Percentiles rank a stretch among this genome's conserved stretches.
Conservation (phyloP, 1,140 invertebrate species). For the Neodiprion virginianus region DNA sequence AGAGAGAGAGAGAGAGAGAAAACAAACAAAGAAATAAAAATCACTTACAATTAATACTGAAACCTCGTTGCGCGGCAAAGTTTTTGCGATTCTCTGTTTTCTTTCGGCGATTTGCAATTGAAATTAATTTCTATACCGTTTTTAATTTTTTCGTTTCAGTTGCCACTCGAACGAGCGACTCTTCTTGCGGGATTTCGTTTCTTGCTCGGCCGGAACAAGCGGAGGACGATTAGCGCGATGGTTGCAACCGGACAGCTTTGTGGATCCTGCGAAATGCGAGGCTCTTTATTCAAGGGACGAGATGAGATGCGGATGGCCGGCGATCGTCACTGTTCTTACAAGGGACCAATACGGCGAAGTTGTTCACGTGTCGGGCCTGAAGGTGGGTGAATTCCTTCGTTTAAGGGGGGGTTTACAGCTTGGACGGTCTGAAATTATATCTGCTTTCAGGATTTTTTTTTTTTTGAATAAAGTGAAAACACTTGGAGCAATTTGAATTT, state of each 20-base stretch:
- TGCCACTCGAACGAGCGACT: constrained; percentile 89
- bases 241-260: constrained; percentile 91
- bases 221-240: constrained; percentile 92
- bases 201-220: constrained; percentile 83
- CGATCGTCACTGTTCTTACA: constrained; percentile 82
- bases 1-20: too few relatives aligned
- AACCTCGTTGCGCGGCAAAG: too few relatives aligned
- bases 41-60: too few relatives aligned
- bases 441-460: too few relatives aligned
- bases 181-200: constrained; percentile 93
- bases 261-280: constrained; percentile 88
- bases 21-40: too few relatives aligned
- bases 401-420: background rate
- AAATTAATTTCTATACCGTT: too few relatives aligned
- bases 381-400: constrained; percentile 64
- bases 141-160: constrained; percentile 55
- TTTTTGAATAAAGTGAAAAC: too few relatives aligned
- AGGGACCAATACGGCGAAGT: constrained; percentile 92
- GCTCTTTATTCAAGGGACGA: constrained; percentile 78
- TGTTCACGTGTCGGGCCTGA: constrained; percentile 84
- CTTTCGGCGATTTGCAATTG: too few relatives aligned
- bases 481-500: too few relatives aligned
- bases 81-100: too few relatives aligned
- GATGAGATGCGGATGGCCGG: constrained; percentile 82
- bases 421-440: too few relatives aligned